Evolutionary conservation across 2,888 invertebrate genomes (phyloP).

Genomic region (Hyalella azteca): DNA sequence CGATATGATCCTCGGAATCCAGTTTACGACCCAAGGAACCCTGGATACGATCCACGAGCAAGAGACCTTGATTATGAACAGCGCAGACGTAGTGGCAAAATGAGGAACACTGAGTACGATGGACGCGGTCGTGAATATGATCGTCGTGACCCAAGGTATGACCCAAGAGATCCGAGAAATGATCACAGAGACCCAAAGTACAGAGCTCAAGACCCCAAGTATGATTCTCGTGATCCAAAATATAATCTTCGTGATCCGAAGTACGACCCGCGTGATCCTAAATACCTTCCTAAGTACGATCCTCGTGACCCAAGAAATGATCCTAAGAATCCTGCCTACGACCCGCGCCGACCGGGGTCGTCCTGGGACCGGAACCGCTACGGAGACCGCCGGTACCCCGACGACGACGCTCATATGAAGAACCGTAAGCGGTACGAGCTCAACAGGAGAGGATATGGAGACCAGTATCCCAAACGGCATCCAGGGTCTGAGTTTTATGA

Average conservation of each 20-base stretch:
- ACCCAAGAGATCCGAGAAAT: neutral
- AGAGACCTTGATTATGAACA: neutral
- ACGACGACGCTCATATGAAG: neutral
- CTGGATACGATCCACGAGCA: neutral
- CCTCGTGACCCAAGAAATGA: constrained; percentile 16
- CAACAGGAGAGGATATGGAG: constrained; percentile 12
- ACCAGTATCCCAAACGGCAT: constrained; percentile 5
- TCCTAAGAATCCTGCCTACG: constrained; percentile 10
- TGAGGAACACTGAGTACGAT: neutral
- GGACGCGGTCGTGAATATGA: neutral
- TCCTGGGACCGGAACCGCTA: neutral
- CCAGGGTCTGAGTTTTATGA: neutral
- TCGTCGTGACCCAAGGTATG: constrained; percentile 4
- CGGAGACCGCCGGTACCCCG: neutral
- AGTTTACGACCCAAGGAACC: neutral
- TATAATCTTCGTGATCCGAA: neutral
- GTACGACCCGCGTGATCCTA: neutral
- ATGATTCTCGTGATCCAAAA: neutral
- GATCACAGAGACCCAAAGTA: too few species aligned
- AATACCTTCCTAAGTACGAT: neutral
- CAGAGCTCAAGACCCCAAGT: too few species aligned
- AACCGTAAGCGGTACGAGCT: constrained; percentile 5
- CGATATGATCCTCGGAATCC: neutral
- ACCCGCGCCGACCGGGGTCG: neutral
- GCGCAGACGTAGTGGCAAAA: neutral